Base-by-base conservation (phyloP, 2,888 invertebrate genomes). In the Athripsodes cinereus region DNA sequence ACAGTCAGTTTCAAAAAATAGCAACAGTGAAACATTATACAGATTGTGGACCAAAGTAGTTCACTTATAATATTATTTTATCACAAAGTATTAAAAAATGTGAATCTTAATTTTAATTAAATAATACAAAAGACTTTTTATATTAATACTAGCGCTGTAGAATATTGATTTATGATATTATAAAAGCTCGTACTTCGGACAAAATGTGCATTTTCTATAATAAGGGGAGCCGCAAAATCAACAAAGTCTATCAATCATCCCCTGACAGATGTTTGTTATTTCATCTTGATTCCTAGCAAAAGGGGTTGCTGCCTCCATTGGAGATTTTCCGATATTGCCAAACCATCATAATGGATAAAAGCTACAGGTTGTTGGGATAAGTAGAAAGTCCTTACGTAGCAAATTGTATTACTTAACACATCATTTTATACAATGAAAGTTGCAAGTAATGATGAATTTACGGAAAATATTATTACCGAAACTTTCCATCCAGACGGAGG, bases 351-450 rank as follows among this genome's bases (percentile, higher is more conserved):
- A 50, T 50, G 50, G 26, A 50, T 50, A 50, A 57, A 53, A 56
- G 60, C 62, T 58, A 62, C 62, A 62, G 62, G 62, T 62, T 57
- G 60, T 59, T 53, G 52, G 51, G 58, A 49, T 58, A 58, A 62
- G 62, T 55, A 57, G 58, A 46, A 55, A 58, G 53, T 57, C 60
- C 62, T 62, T 57, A 56, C 52, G 54, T 40, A 55, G 54, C 49
- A 49, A 54, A 54, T 55, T 53, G 60, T 58, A 53, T 53, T 55
- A 60, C 62, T 60, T 60, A 58, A 62, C 62, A 58, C 62, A 61
- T 63, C 62, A 59, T 60, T 61, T 57, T 52, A 59, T 63, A 61
- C 55, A 63, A 63, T 18, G 61, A 57, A 61, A 61, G 59, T 53
- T 40, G 62, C 62, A 61, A 61, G 61, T 44, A 50, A 59, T 44